Evolutionary conservation across 2,888 invertebrate genomes (phyloP).

Genomic region (Dryomyza anilis): DNA sequence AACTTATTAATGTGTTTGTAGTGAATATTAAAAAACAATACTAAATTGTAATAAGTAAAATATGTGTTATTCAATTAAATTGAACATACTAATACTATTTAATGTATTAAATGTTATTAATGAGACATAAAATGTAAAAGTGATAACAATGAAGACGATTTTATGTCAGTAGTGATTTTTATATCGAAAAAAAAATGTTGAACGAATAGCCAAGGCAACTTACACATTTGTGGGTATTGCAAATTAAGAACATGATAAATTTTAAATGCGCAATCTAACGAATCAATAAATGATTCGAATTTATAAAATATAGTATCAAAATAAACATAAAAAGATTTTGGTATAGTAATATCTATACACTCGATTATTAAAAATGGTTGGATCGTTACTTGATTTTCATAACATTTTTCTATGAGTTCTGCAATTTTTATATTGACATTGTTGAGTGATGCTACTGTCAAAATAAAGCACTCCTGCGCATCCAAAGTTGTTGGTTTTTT

Average conservation of each 20-base stretch:
- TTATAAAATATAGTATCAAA: too few species aligned
- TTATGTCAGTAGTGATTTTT: not conserved
- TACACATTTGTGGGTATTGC: not conserved
- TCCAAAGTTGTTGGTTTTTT: not conserved
- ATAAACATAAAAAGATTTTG: too few species aligned
- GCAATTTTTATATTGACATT: not conserved
- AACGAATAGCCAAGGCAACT: not conserved
- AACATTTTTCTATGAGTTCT: too few species aligned
- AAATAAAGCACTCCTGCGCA: not conserved
- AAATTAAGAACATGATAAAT: not conserved
- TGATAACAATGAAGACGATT: not conserved
- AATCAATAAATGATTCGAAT: not conserved
- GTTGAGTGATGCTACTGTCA: not conserved
- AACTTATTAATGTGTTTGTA: not conserved
- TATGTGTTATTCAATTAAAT: not conserved
- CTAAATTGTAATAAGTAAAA: too few species aligned
- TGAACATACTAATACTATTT: not conserved
- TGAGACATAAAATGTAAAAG: not conserved
- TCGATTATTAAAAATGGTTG: too few species aligned
- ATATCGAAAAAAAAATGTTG: too few species aligned
- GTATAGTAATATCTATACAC: too few species aligned
- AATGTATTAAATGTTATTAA: not conserved
- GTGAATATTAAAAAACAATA: not conserved
- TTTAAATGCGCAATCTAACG: not conserved
- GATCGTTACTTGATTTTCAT: too few species aligned